Base-by-base conservation (phyloP, 1,140 invertebrate species). In the Drosophila pectinifera region DNA sequence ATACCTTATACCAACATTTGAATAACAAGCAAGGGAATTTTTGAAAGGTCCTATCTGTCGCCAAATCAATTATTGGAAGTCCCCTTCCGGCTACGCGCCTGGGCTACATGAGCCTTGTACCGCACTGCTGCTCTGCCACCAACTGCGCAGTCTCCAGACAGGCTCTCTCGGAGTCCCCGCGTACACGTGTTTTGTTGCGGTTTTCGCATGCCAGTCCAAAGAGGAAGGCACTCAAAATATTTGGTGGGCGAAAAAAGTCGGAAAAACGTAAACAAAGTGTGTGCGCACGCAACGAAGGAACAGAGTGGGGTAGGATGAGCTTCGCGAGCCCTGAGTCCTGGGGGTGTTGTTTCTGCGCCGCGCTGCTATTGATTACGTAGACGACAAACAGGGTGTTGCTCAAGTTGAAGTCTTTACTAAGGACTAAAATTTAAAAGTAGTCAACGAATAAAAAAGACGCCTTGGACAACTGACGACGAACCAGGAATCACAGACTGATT, bases 251-350 rank as follows among this genome's bases (percentile, higher is more conserved):
- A 61, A 68, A 68, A 67, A 36, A 36, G 46, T 57, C n/a, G 42
- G 70, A 69, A 82, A 88, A 89, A 89, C 80, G 84, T 89, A 89
- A 89, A 89, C 84, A 89, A 89, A 89, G 65, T 73, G 76, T 79
- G 85, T 88, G 84, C 85, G 86, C 83, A 81, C 83, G 73, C 73
- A 86, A 85, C 59, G 73, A 20, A 18, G 56, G 49, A 76, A 72
- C 36, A 49, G 62, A 80, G 84, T 89, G 84, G 80, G 83, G 84
- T 88, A 88, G 83, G 83, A 79, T 84, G 64, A 53, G 43, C 39
- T 42, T 14, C 14, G 36, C 26, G 51, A 28, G 41, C 43, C 43
- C 54, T 61, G 11, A n/a, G n/a, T n/a, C 39, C 53, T 64, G 61
- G 68, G 83, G 80, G 76, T 89, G 73, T 69, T 79, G 14, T 64